Base-by-base conservation (phyloP, 2,797 vertebrate species). In the Nyctibius grandis region DNA sequence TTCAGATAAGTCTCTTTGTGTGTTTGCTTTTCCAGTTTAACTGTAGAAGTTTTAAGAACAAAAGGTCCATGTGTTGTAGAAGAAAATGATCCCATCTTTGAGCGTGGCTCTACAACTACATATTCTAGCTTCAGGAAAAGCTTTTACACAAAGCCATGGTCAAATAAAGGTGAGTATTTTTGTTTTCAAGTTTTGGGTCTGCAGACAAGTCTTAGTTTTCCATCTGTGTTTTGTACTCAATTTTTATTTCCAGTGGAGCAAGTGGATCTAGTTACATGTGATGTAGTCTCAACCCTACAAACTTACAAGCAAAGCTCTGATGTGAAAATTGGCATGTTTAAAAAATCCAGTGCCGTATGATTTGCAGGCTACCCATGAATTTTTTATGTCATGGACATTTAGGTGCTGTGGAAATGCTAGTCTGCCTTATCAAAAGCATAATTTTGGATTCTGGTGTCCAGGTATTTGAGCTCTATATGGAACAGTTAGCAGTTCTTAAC, bases 81-180 rank as follows among this genome's bases (percentile, higher is more conserved):
- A 72, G 98, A 98, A 82, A 98, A 99, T 93, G 99, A 99, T 91
- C 99, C 99, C 45, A 99, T 99, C 94, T 99, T 99, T 98, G 99
- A 99, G 78, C 98, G 99, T 53, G 99, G 99, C 64, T 99, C 99
- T 94, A 99, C 99, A 73, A 99, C 99, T 65, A 99, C 99, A 0
- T 99, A 99, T 95, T 99, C 99, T 38, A 99, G 99, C 97, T 99
- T 99, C 97, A 98, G 99, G 92, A 99, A 98, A 94, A 98, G 97
- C 69, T 98, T 95, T 91, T 98, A 99, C 84, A 98, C 98, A 2
- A 99, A 99, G 93, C 99, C 99, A 6, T 99, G 99, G 99, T 99
- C 99, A 74, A 98, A 97, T 89, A 98, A 99, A 99, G 99, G 99
- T 99, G 82, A 93, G 36, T 70, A 31, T 82, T 89, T 91, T 91